Evolutionary conservation across 2,888 invertebrate species (phyloP).

Genomic region (Merodon equestris): DNA sequence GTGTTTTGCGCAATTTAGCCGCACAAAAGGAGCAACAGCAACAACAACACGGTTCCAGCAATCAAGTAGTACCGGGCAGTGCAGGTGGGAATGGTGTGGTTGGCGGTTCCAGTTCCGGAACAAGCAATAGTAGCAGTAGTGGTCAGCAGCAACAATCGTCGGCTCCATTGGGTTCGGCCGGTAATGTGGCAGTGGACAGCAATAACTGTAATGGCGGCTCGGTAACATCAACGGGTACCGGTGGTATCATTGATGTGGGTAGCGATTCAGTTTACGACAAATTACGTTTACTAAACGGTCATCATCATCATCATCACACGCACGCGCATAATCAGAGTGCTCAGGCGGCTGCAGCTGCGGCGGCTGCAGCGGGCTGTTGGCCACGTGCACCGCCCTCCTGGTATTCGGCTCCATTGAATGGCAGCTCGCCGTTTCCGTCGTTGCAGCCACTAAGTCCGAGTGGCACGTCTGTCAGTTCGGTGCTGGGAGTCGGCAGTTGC

Average conservation of each 20-base stretch:
- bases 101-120: neutral
- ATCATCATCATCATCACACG: conserved; percentile 68
- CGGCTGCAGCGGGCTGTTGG: conserved; percentile 72
- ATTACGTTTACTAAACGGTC: conserved; percentile 74
- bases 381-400: conserved; percentile 75
- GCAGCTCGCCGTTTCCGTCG: conserved; percentile 70
- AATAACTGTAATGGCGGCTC: conserved; percentile 72
- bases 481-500: conserved; percentile 66
- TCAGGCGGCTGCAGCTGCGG: conserved; percentile 67
- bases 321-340: conserved; percentile 70
- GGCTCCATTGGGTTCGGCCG: conserved; percentile 75
- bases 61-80: conserved; percentile 40
- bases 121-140: conserved; percentile 36
- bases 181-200: conserved; percentile 71
- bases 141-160: conserved; percentile 71
- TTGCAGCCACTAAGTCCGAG: conserved; percentile 65
- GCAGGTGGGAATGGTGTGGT: conserved; percentile 43
- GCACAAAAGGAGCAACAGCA: conserved; percentile 88
- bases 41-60: conserved; percentile 53
- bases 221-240: conserved; percentile 35
- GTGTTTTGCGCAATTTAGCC: conserved; percentile 96
- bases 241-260: conserved; percentile 52
- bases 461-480: conserved; percentile 52
- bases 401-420: conserved; percentile 75
- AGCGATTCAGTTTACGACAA: conserved; percentile 75